Conservation (phyloP, 1,140 invertebrate genomes). For the Lepidurus packardi region DNA sequence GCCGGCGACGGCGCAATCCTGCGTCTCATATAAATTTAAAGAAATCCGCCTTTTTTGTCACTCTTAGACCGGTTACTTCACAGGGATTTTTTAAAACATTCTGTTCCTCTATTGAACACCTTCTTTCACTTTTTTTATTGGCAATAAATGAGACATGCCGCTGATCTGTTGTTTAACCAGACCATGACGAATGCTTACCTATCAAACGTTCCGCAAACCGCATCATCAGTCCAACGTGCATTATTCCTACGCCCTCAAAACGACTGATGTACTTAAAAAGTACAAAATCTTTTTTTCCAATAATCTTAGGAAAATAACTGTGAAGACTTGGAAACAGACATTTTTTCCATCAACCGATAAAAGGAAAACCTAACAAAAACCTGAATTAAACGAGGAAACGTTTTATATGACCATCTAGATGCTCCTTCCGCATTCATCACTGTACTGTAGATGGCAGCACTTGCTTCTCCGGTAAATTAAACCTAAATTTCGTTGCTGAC, state of each 20-base stretch:
- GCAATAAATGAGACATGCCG: constrained; percentile 15
- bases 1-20: constrained; percentile 10
- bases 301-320: no score
- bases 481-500: no score
- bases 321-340: no score
- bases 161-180: constrained; percentile 22
- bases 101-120: neutral
- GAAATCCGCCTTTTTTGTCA: neutral
- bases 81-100: neutral
- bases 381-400: no score
- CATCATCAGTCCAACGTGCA: neutral
- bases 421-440: no score
- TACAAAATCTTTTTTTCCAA: no score
- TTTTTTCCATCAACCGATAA: no score
- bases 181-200: constrained; percentile 14
- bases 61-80: neutral
- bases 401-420: no score
- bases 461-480: no score
- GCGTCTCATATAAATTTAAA: neutral
- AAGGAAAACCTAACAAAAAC: no score
- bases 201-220: neutral
- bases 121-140: constrained; percentile 19
- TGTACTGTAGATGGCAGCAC: no score
- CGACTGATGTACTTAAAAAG: no score
- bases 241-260: neutral